Evolutionary conservation across 2,888 invertebrate species (phyloP), one percentile per base, ranked within the genome.

Genomic region (Mylabris sibirica): DNA sequence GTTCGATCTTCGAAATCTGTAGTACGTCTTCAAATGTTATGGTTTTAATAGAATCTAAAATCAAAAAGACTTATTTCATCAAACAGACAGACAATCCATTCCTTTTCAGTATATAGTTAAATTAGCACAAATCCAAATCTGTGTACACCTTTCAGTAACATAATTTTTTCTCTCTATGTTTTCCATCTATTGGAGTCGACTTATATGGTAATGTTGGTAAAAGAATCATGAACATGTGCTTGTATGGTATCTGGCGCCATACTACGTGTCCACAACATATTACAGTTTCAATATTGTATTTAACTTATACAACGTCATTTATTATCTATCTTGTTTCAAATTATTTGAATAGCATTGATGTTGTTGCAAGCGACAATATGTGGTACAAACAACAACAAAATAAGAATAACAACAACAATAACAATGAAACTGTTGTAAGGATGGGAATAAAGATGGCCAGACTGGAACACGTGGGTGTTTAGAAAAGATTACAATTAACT

Each of bases 171-270:
- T 49, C 1, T 49, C 20, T 49, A 24, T 24, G 30, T 30, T 30
- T 24, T 24, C 24, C 8, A 22, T 24, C 57, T 57, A 57, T 57
- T 57, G 20, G 24, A 22, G 24, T 24, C 11, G 57, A 24, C 57
- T 57, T 57, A 24, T 57, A 57, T 57, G 57, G 57, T 57, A 14
- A 57, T 57, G 57, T 57, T 24, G 57, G 3, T 12, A 24, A 57
- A 24, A 49, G 20, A 49, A 67, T 65, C 26, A 44, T 63, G 60
- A 70, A 70, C 74, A 72, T 74, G 69, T 74, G 71, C 72, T 68
- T 74, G 69, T 73, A 70, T 62, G 67, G 72, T 66, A 69, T 71
- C 69, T 72, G 72, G 74, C 74, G 74, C 74, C 74, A 71, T 63
- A 38, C 63, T 63, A 38, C 63, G 65, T 68, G 60, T 57, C 20